Base-by-base conservation (phyloP, 2,888 invertebrate genomes). In the Trimorus sp. region DNA sequence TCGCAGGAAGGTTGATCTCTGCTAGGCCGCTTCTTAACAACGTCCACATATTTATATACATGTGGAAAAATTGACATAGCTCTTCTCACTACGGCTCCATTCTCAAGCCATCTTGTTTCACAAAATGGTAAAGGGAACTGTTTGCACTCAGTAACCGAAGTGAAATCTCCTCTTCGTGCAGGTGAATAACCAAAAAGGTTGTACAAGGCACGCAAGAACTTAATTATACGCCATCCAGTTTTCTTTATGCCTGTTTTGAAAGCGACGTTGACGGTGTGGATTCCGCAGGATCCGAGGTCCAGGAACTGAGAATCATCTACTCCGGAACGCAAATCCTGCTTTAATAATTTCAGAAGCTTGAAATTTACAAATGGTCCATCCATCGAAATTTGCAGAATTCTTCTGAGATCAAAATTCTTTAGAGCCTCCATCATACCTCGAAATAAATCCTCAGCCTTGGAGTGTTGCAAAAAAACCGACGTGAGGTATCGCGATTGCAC, bases 181-280 rank as follows among this genome's bases (percentile, higher is more conserved):
- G 89, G 86, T 7, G 82, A 73, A 79, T 89, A 83, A 63, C 88
- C 87, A 70, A 89, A 89, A n/a, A 89, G 51, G 51, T 85, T 85
- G 58, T 86, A 88, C 38, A 86, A 14, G 36, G 84, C 84, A n/a
- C 82, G 51, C 14, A 89, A 79, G 40, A 87, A 82, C 14, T 65
- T 58, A 9, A 74, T 45, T 14, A 88, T 36, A 7, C 78, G 45
- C 87, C 88, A 88, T 12, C 66, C 66, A 11, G 85, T 84, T 56
- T 56, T 74, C 40, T 79, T 71, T n/a, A 85, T 76, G 1, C 85
- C 87, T 9, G 84, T 73, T 79, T 86, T 86, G 38, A 89, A 86
- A 37, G 87, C 85, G 36, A 87, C 83, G 82, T 89, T 86, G 7
- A 87, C 66, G 11, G 83, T 80, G 75, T 88, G 87, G 11, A 89